A percentile compares a stretch with the other conserved stretches of the same genome.
phyloP scores from a whole-genome alignment of 2,797 vertebrate species.

The Centropyge bicolor region DNA sequence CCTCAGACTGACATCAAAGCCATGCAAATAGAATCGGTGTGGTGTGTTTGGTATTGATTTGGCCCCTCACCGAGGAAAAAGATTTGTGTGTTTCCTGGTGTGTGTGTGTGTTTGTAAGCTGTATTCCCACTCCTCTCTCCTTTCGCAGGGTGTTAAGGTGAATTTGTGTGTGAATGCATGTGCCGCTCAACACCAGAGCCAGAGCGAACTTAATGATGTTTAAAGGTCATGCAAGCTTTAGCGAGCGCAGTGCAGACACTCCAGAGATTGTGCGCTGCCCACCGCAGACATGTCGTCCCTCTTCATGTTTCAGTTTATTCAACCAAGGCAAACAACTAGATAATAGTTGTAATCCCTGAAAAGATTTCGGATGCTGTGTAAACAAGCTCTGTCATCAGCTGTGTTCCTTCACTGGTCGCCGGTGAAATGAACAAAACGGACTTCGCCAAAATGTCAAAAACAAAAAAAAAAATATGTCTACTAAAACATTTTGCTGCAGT shows the following conservation, averaged over 20 bases:
- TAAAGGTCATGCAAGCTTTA: conserved; percentile 76
- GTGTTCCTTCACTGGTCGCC: neutral
- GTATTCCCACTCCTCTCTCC: conserved; percentile 15
- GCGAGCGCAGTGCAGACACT: conserved; percentile 22
- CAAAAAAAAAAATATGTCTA: neutral
- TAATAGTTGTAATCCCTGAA: conserved; percentile 1
- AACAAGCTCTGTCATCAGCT: neutral
- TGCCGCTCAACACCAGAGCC: conserved; percentile 33
- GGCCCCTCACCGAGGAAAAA: conserved; percentile 51
- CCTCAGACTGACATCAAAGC: conserved; percentile 71
- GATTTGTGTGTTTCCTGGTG: conserved; percentile 36
- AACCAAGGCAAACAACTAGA: neutral
- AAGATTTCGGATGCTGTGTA: conserved; percentile 3
- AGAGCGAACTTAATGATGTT: conserved; percentile 72
- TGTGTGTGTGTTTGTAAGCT: conserved; percentile 6
- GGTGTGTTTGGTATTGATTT: conserved; percentile 74
- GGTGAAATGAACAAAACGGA: conserved; percentile 23
- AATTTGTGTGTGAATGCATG: conserved; percentile 9
- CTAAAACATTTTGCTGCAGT: conserved; percentile 7
- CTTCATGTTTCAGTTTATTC: conserved; percentile 21
- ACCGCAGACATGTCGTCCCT: conserved; percentile 12
- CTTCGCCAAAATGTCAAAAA: conserved; percentile 17
- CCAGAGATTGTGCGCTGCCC: conserved; percentile 36
- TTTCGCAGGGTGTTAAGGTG: conserved; percentile 26
- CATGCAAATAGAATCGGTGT: conserved; percentile 73